Conservation (phyloP, 2,888 invertebrate genomes). For the Troglohyphantes excavatus region DNA sequence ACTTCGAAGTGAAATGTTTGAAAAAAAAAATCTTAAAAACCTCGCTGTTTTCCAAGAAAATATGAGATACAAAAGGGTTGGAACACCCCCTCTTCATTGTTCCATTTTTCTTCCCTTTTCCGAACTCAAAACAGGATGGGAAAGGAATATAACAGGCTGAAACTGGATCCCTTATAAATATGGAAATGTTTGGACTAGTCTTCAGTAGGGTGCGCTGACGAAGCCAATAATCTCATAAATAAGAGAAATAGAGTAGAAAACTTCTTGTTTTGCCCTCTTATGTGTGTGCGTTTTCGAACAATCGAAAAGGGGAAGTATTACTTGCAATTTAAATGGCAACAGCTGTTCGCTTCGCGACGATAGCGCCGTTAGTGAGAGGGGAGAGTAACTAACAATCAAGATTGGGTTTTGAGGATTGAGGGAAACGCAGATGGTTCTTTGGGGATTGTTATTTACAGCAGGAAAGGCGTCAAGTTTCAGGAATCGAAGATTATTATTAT, state of each 20-base stretch:
- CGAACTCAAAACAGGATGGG: neutral
- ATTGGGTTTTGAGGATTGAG: neutral
- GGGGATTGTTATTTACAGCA: neutral
- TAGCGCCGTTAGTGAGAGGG: neutral
- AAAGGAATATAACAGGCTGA: neutral
- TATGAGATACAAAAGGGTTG: neutral
- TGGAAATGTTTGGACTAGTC: neutral
- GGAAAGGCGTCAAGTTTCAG: neutral
- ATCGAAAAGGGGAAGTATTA: neutral
- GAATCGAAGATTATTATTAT: neutral
- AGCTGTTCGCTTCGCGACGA: neutral
- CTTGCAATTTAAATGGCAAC: conserved; percentile 20
- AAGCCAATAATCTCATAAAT: conserved; percentile 38
- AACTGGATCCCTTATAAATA: neutral
- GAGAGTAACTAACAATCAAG: neutral
- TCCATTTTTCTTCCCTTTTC: neutral
- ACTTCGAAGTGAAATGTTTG: neutral
- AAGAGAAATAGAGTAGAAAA: neutral
- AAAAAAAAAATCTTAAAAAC: neutral
- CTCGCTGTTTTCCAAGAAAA: neutral
- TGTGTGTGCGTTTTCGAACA: neutral
- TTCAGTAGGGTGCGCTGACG: neutral
- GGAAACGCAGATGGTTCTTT: neutral
- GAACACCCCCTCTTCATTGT: neutral
- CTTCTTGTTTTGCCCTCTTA: neutral